Evolutionary conservation across 2,888 invertebrate genomes (phyloP), one percentile per base, ranked within the genome.

Genomic region (Eupithecia dodoneata): DNA sequence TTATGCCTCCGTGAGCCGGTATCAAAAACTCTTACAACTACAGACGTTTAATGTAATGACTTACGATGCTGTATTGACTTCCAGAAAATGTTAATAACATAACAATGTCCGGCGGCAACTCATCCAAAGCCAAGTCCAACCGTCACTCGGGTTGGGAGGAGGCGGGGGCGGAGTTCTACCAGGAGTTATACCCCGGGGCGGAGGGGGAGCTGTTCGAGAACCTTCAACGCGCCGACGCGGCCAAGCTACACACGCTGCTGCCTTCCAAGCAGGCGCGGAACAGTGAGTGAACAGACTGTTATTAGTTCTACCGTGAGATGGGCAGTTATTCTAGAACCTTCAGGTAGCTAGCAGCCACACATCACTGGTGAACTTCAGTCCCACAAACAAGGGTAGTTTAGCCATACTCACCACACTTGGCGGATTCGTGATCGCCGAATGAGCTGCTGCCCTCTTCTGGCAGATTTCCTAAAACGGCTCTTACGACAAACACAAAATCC

Each of bases 141-240:
- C 88, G 91, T 76, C 91, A 92, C 77, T 92, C 92, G 73, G 94
- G 97, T 15, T 98, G 98, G 98, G 98, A 98, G 93, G 97, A 98
- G 87, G 98, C 98, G 5, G 97, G 97, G 0, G 97, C 96, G 2
- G 98, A 98, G 93, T 98, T 98, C 93, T 98, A 98, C 92, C 98
- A 98, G 90, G 98, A 98, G 91, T 96, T 97, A 83, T 98, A 98
- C 91, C 97, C 98, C 7, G 96, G 96, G 0, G 96, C 94, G 3
- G 95, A 95, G 79, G 96, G 95, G 85, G 96, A 96, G 12, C 95
- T 96, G 74, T 96, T 97, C 81, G 97, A 97, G 80, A 97, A 97
- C 84, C 96, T 96, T 0, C 94, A 97, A 84, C 96, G 97, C 83
- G 95, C 96, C 82, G 97, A 97, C 90, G 97, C 97, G 15, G 96